These are phyloP conservation scores for Cephalopterus ornatus DNA, from an alignment of 2,113 vertebrate species.

Conservation along the genomic window DNA sequence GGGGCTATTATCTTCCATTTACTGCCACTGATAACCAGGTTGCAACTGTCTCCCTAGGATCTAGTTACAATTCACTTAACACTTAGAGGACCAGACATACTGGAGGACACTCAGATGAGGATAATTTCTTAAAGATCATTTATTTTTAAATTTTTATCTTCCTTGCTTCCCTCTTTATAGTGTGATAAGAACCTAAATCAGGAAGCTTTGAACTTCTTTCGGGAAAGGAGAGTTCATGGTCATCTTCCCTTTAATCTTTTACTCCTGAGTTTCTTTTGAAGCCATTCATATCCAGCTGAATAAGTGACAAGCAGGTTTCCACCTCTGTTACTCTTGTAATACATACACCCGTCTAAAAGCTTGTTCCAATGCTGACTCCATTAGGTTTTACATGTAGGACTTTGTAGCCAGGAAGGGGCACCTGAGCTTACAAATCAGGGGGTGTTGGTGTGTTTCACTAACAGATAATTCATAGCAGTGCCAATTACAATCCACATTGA, in stretches of 20 bases:
- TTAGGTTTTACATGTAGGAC: conserved; percentile 27
- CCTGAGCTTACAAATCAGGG: background rate
- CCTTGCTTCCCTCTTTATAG: conserved; percentile 28
- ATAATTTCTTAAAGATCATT: conserved; percentile 62
- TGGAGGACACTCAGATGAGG: conserved; percentile 42
- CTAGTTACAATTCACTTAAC: conserved; percentile 82
- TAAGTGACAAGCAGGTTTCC: conserved; percentile 47
- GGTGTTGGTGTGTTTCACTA: background rate
- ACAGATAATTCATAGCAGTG: background rate
- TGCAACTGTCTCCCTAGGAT: conserved; percentile 79
- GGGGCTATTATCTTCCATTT: conserved; percentile 90
- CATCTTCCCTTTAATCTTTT: conserved; percentile 65
- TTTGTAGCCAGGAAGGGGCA: background rate
- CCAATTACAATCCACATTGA: background rate
- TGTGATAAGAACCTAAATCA: conserved; percentile 55
- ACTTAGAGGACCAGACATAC: conserved; percentile 69
- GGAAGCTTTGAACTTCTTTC: conserved; percentile 59
- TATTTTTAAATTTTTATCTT: conserved; percentile 77
- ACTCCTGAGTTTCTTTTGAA: conserved; percentile 59
- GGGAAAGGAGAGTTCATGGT: conserved; percentile 57
- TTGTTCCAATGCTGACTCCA: background rate
- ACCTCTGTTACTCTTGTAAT: conserved; percentile 3
- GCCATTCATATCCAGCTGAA: conserved; percentile 17
- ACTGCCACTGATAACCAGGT: conserved; percentile 85
- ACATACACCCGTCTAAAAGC: conserved; percentile 21